A percentile compares a stretch with the other conserved stretches of the same genome.
phyloP scores from a whole-genome alignment of 2,888 invertebrate species.

The Rhingia campestris region DNA sequence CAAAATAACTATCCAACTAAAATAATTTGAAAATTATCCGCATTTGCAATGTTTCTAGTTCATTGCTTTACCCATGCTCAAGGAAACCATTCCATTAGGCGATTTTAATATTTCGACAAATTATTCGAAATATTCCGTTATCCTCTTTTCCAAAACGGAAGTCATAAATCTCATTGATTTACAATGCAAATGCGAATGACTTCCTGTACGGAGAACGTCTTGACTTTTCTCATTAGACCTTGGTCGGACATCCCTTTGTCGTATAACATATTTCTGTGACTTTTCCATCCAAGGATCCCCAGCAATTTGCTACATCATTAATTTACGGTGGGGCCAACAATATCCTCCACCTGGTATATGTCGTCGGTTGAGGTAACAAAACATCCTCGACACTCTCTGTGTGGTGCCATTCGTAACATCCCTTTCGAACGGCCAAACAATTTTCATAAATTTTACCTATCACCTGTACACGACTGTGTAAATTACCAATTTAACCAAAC shows the following conservation, averaged over 20 bases:
- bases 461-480: constrained; percentile 61
- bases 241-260: not conserved
- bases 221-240: constrained; percentile 53
- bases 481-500: constrained; percentile 61
- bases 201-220: constrained; percentile 17
- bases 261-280: constrained; percentile 35
- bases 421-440: constrained; percentile 51
- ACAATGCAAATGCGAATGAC: constrained; percentile 41
- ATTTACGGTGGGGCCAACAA: constrained; percentile 30
- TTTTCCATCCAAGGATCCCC: constrained; percentile 11
- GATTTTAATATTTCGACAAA: constrained; percentile 29
- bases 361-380: not conserved
- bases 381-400: not conserved
- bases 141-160: constrained; percentile 1
- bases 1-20: constrained; percentile 9
- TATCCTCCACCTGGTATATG: not conserved
- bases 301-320: constrained; percentile 54
- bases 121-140: constrained; percentile 14
- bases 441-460: constrained; percentile 63
- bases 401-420: constrained; percentile 10
- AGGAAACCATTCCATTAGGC: not conserved
- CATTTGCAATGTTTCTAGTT: not conserved
- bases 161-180: constrained; percentile 59
- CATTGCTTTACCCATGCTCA: not conserved
- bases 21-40: constrained; percentile 1